phyloP scores from a whole-genome alignment of 2,797 vertebrate genomes.

The Limnodromus scolopaceus region DNA sequence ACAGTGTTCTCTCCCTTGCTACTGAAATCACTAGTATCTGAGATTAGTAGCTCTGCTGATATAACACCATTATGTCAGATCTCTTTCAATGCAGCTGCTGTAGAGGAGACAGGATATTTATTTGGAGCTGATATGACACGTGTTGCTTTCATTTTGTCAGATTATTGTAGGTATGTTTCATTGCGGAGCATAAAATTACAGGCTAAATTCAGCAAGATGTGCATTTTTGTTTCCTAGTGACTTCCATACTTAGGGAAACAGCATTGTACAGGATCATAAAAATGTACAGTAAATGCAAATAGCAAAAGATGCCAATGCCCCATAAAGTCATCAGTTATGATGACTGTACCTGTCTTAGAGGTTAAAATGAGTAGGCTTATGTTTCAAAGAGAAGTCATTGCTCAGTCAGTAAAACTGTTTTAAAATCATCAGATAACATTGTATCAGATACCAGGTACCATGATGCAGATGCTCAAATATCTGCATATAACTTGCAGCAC shows the following conservation, averaged over 20 bases:
- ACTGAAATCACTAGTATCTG: not conserved
- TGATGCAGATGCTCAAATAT: not conserved
- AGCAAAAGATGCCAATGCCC: not conserved
- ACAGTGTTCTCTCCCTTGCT: not conserved
- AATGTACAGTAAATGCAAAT: not conserved
- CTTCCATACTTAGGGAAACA: not conserved
- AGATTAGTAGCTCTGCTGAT: constrained; percentile 7
- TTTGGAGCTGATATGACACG: not conserved
- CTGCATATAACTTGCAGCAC: not conserved
- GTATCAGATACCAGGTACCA: not conserved
- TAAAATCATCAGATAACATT: not conserved
- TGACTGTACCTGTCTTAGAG: not conserved
- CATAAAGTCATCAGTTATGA: not conserved
- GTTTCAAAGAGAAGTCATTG: not conserved
- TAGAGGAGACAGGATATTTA: constrained; percentile 25
- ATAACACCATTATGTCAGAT: constrained; percentile 19
- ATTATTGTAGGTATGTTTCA: not conserved
- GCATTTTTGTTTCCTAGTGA: not conserved
- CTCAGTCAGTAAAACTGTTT: not conserved
- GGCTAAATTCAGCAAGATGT: not conserved
- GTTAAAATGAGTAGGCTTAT: not conserved
- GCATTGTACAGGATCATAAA: not conserved
- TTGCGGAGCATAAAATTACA: not conserved
- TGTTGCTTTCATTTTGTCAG: constrained; percentile 5
- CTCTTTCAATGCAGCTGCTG: constrained; percentile 7